Conservation (phyloP, 2,888 invertebrate genomes). For the Drosophila formosana region DNA sequence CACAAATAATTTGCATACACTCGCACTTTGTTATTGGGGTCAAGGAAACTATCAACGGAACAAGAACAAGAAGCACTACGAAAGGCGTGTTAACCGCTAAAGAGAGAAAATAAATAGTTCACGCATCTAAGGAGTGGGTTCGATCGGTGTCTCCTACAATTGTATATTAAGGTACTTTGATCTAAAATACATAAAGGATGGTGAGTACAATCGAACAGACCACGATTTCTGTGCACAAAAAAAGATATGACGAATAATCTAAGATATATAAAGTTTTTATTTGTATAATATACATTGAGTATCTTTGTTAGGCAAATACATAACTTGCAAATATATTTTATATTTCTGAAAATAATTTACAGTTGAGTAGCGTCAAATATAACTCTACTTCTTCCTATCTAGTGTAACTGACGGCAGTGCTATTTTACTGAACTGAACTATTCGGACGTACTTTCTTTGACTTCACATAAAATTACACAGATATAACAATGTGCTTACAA, state of each 20-base stretch:
- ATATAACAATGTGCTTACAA: too few relatives aligned
- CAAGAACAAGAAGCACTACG: slow-evolving; percentile 2
- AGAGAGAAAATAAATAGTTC: slow-evolving; percentile 43
- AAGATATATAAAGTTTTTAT: background rate
- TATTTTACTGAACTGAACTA: too few relatives aligned
- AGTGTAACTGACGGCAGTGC: too few relatives aligned
- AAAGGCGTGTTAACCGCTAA: slow-evolving; percentile 15
- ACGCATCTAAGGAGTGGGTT: slow-evolving; percentile 15
- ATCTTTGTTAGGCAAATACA: too few relatives aligned
- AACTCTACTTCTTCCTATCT: too few relatives aligned
- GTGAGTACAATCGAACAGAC: slow-evolving; percentile 32
- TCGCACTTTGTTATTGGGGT: slow-evolving; percentile 66
- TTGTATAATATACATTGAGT: background rate
- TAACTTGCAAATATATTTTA: too few relatives aligned
- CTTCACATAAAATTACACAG: too few relatives aligned
- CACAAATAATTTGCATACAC: slow-evolving; percentile 52
- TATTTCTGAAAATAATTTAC: too few relatives aligned
- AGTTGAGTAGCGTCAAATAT: too few relatives aligned
- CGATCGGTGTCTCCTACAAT: slow-evolving; percentile 10
- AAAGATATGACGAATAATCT: background rate
- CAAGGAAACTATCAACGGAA: slow-evolving; percentile 70
- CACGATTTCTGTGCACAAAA: background rate
- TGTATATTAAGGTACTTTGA: slow-evolving; percentile 22
- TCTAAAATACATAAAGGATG: slow-evolving; percentile 1
- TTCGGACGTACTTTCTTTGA: too few relatives aligned